Conservation (phyloP, 2,888 invertebrate genomes). For the Mallateleia sp. region DNA sequence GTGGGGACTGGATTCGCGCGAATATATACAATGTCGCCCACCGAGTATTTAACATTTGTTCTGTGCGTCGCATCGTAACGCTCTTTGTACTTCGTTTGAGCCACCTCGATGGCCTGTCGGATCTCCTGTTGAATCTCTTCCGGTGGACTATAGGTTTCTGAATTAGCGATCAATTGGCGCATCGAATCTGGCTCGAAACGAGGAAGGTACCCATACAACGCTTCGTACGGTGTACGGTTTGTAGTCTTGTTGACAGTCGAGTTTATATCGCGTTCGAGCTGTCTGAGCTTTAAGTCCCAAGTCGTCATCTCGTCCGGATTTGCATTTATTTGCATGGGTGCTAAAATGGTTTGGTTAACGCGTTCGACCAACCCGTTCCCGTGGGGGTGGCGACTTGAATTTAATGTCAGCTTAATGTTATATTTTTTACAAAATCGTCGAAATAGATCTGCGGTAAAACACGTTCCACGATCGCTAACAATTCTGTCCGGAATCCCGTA, state of each 20-base stretch:
- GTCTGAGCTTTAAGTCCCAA: constrained; percentile 48
- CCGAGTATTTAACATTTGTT: not conserved
- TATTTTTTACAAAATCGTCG: constrained; percentile 36
- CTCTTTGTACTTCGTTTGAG: constrained; percentile 12
- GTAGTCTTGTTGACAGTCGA: constrained; percentile 40
- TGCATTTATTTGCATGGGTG: constrained; percentile 19
- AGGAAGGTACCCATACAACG: constrained; percentile 61
- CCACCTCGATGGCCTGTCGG: not conserved
- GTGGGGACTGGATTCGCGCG: too few relatives aligned
- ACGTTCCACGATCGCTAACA: constrained; percentile 56
- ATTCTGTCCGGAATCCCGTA: not conserved
- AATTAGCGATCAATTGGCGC: too few relatives aligned
- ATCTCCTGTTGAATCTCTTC: constrained; percentile 4
- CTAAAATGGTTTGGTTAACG: constrained; percentile 51
- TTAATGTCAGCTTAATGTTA: constrained; percentile 32
- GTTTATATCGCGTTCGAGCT: constrained; percentile 49
- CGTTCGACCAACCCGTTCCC: constrained; percentile 66
- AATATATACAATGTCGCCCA: constrained; percentile 42
- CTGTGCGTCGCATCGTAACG: not conserved
- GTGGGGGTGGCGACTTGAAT: constrained; percentile 63
- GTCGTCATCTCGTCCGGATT: not conserved
- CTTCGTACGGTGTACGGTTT: constrained; percentile 45
- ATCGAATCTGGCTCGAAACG: constrained; percentile 18
- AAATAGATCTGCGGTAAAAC: constrained; percentile 55
- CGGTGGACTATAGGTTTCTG: constrained; percentile 21